A percentile compares a stretch with the other conserved stretches of the same genome.
These are phyloP conservation scores for Tamandua tetradactyla DNA, from an alignment of 2,797 vertebrate species.

Conservation along the genomic window DNA sequence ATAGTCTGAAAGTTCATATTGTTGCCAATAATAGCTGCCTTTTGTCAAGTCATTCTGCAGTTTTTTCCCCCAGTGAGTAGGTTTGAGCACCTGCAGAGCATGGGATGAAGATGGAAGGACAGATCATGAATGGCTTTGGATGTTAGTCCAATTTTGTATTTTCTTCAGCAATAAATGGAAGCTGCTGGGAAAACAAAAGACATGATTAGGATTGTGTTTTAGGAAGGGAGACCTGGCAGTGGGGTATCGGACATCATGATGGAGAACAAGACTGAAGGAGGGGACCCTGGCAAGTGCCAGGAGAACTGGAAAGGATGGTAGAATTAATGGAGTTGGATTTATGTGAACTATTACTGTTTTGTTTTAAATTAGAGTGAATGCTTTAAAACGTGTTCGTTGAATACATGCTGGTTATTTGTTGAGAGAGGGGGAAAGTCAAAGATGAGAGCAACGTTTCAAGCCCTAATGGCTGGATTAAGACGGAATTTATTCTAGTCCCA, in stretches of 20 bases:
- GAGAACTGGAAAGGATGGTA: neutral
- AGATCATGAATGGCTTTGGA: neutral
- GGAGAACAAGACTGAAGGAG: neutral
- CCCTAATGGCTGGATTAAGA: neutral
- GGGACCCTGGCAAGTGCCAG: neutral
- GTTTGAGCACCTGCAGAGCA: neutral
- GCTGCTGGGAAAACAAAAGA: conserved; percentile 1
- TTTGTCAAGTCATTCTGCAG: neutral
- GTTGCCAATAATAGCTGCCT: neutral
- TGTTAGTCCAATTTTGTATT: neutral
- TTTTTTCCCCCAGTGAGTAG: neutral
- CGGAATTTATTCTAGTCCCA: neutral
- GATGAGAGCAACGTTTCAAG: neutral
- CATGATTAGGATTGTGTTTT: neutral
- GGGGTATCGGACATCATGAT: neutral
- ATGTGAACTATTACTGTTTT: neutral
- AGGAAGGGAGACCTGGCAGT: neutral
- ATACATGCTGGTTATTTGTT: neutral
- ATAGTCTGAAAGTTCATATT: neutral
- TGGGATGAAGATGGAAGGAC: neutral
- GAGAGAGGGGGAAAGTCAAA: neutral
- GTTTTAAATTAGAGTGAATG: neutral
- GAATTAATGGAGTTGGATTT: neutral
- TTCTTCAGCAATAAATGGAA: neutral
- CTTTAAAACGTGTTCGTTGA: neutral